A percentile compares a stretch with the other conserved stretches of the same genome.
Evolutionary conservation across 2,888 invertebrate species (phyloP).

Genomic region (Dioctria rufipes): DNA sequence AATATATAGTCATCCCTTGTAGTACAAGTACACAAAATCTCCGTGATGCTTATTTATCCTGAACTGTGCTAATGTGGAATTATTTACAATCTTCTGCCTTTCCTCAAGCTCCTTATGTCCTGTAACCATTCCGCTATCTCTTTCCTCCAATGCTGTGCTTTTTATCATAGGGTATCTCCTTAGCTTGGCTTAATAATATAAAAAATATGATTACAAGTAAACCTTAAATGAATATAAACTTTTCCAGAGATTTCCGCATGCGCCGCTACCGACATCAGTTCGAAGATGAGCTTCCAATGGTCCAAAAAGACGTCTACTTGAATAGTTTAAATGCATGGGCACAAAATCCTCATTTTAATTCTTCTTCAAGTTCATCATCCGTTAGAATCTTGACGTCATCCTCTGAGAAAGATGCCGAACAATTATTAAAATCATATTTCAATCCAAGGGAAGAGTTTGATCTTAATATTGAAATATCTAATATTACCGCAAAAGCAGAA

Average conservation of each 20-base stretch:
- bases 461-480: slow-evolving; percentile 53
- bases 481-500: not conserved
- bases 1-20: too few relatives aligned
- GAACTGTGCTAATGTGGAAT: too few relatives aligned
- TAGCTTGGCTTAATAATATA: not conserved
- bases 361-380: slow-evolving; percentile 58
- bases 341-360: slow-evolving; percentile 60
- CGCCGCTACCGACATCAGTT: slow-evolving; percentile 69
- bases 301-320: slow-evolving; percentile 64
- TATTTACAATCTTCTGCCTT: too few relatives aligned
- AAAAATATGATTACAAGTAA: not conserved
- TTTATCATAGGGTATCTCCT: too few relatives aligned
- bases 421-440: slow-evolving; percentile 61
- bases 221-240: not conserved
- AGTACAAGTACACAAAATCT: too few relatives aligned
- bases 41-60: too few relatives aligned
- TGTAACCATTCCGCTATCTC: too few relatives aligned
- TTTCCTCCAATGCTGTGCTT: too few relatives aligned
- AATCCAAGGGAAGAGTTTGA: slow-evolving; percentile 52
- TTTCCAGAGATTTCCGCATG: slow-evolving; percentile 66
- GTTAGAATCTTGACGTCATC: slow-evolving; percentile 60
- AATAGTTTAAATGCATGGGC: slow-evolving; percentile 65
- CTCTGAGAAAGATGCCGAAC: slow-evolving; percentile 64
- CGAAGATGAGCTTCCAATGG: slow-evolving; percentile 66
- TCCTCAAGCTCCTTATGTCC: too few relatives aligned